Evolutionary conservation across 2,113 vertebrate species (phyloP).

Genomic region (Phalacrocorax carbo): DNA sequence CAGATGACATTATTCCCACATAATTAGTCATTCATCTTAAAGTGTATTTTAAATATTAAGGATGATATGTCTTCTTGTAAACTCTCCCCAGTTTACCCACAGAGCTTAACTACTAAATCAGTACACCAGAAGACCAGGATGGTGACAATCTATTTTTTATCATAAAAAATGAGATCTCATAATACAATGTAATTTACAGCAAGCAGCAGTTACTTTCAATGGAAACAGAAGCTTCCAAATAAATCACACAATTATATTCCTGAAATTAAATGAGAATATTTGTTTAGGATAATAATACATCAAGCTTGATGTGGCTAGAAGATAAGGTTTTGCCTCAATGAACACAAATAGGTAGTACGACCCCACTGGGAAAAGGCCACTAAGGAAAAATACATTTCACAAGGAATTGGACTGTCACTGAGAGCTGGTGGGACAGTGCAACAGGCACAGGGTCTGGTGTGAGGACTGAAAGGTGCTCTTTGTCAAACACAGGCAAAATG

Average conservation of each 20-base stretch:
- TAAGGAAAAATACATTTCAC: not conserved
- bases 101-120: slow-evolving; percentile 7
- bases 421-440: not conserved
- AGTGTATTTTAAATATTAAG: slow-evolving; percentile 45
- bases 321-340: not conserved
- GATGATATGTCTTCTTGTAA: slow-evolving; percentile 36
- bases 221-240: not conserved
- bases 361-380: not conserved
- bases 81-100: slow-evolving; percentile 28
- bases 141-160: not conserved
- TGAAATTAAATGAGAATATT: slow-evolving; percentile 1
- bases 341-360: not conserved
- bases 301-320: not conserved
- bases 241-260: not conserved
- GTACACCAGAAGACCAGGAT: not conserved
- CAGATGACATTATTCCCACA: slow-evolving; percentile 55
- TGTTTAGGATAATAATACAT: not conserved
- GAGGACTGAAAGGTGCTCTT: not conserved
- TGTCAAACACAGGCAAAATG: not conserved
- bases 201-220: not conserved
- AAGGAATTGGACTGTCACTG: not conserved
- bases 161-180: not conserved
- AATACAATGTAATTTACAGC: not conserved
- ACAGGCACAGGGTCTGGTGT: not conserved
- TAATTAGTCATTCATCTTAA: slow-evolving; percentile 54